Evolutionary conservation across 2,888 invertebrate genomes (phyloP), one percentile per base, ranked within the genome.

Genomic region (Oeneis ivallda): DNA sequence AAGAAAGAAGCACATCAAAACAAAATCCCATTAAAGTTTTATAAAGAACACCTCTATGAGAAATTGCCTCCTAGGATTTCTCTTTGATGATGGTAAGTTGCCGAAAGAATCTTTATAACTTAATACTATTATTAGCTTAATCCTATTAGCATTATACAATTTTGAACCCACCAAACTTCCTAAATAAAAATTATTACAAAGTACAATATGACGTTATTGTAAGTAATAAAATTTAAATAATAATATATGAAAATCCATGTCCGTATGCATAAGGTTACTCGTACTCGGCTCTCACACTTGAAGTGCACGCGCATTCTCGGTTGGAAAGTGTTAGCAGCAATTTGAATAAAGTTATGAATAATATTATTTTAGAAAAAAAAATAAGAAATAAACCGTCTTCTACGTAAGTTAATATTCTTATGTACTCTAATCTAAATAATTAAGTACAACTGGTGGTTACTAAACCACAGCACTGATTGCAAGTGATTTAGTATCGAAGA

Each of bases 311-410:
- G 65, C 59, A 53, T 50, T 56, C 67, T 61, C 67, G 67, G 67
- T 52, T 71, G 63, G 76, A 79, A 79, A 79, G 77, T 75, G 69
- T 68, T 67, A 45, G 70, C 70, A 68, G 65, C 68, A 66, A 75
- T 77, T 76, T 78, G 64, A 73, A 78, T 76, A 75, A 75, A 74
- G 53, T 72, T 70, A 70, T 70, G 67, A 72, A 73, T 71, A 74
- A 74, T 71, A 67, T 71, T 17, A 47, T 47, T 45, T 47, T 43
- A n/a, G 7, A 15, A 9, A 17, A 47, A 10, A 47, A 8, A 26
- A 5, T n/a, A 17, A 47, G n/a, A n/a, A n/a, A n/a, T n/a, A n/a
- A 17, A 47, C 9, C 47, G 2, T 9, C 47, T 15, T 15, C 15
- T 17, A 6, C 9, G 47, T 17, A 13, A 17, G 37, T 37, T 26